These are phyloP conservation scores for Drosophila anomelani DNA, from an alignment of 2,888 invertebrate genomes.

Conservation along the genomic window DNA sequence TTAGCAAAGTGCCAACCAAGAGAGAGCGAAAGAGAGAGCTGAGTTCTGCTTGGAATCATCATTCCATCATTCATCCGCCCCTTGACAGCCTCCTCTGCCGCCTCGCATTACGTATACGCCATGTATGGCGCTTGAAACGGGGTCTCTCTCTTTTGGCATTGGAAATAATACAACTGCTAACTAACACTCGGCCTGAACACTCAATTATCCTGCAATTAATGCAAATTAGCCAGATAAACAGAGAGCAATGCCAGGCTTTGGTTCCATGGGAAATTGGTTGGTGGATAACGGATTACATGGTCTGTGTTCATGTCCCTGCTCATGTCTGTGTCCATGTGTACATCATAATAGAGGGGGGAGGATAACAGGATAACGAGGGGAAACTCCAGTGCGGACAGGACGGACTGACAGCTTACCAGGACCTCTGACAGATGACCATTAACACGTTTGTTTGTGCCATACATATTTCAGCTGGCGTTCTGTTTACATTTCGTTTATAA, in stretches of 20 bases:
- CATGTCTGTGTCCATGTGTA: not conserved
- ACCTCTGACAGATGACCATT: conserved; percentile 7
- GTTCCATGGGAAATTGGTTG: not conserved
- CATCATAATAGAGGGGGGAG: not conserved
- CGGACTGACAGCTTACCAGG: not conserved
- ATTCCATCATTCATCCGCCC: conserved; percentile 58
- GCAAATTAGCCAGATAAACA: conserved; percentile 31
- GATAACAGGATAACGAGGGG: conserved; percentile 4
- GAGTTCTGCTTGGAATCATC: conserved; percentile 7
- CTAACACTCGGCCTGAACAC: not conserved
- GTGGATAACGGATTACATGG: conserved; percentile 1
- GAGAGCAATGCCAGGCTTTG: not conserved
- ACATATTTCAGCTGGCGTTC: not conserved
- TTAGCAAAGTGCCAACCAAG: conserved; percentile 34
- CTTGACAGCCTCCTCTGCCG: conserved; percentile 52
- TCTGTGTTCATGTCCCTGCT: not conserved
- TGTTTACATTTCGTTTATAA: not conserved
- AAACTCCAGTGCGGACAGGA: not conserved
- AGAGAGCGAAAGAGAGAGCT: not conserved
- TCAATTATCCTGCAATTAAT: conserved; percentile 45
- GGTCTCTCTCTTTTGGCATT: not conserved
- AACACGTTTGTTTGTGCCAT: not conserved
- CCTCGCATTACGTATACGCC: conserved; percentile 15
- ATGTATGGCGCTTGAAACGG: conserved; percentile 7
- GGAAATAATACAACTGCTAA: not conserved